Base-by-base conservation (phyloP, 2,113 vertebrate genomes). In the Podarcis cretensis region DNA sequence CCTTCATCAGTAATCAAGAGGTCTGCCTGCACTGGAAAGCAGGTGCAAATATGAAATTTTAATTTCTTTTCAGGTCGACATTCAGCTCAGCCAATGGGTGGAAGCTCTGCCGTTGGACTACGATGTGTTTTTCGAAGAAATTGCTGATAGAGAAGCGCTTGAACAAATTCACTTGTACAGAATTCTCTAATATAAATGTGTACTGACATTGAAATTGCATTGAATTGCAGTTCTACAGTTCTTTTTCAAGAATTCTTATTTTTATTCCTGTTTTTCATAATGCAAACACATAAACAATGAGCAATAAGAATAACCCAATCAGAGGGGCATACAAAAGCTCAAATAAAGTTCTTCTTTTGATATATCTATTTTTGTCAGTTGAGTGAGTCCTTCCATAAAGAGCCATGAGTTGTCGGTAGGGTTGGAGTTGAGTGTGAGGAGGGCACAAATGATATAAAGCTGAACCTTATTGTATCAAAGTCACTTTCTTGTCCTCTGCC, bases 131-230 rank as follows among this genome's bases (percentile, higher is more conserved):
- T 73, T 97, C 93, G 97, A 97, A 90, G 95, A 94, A 90, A 97
- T 98, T 83, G 79, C 90, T 32, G 98, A 98, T 95, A 94, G 93
- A 71, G 98, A 98, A 83, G 95, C 97, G 1, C 97, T 99, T 1
- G 93, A 97, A 94, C 97, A 98, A 95, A 98, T 99, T 94, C 98
- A 98, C 94, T 97, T 99, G n/a, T 99, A 99, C 94, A 97, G 93
- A 75, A 96, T 99, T 94, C 91, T 98, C 12, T 98, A 97, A 96
- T 35, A 75, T 65, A 78, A 66, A 57, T 92, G 75, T 48, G 95
- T 89, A 87, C 78, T 21, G 88, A 93, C 16, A 57, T 43, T 87
- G 77, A 59, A 81, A 83, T 1, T 14, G 14, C 6, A 0, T 57
- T 43, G 83, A 83, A 75, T 86, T 89, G 90, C 6, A 3, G 30